phyloP scores from a whole-genome alignment of 2,888 invertebrate genomes.

The Acanthosepion pharaonis region DNA sequence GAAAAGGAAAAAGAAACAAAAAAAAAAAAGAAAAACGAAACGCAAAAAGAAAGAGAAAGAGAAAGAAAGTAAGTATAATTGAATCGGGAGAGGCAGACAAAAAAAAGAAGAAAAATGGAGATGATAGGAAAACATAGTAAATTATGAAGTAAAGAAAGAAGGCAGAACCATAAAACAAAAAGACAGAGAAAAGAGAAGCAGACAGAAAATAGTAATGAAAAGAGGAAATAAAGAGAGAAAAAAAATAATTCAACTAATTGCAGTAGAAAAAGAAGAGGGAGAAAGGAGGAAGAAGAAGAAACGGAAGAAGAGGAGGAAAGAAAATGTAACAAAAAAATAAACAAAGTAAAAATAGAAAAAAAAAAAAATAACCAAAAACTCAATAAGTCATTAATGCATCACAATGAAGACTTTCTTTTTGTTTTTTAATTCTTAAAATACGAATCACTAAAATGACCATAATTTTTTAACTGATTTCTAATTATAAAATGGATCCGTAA shows the following conservation, averaged over 20 bases:
- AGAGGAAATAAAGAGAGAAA: no score
- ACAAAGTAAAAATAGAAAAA: neutral
- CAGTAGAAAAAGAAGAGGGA: neutral
- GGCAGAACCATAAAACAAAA: neutral
- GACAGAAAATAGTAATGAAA: neutral
- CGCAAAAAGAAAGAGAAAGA: neutral
- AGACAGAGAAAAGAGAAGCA: neutral
- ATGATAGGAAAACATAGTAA: no score
- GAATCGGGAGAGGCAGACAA: no score
- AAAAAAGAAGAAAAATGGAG: no score
- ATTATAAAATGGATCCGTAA: constrained; percentile 14
- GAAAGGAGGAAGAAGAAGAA: no score
- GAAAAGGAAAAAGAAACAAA: no score
- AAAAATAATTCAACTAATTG: neutral
- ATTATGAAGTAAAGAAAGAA: no score
- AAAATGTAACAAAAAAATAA: neutral
- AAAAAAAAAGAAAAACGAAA: neutral
- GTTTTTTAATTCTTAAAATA: neutral
- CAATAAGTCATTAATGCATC: neutral
- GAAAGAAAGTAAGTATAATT: neutral
- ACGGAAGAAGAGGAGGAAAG: no score
- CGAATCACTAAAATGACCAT: neutral
- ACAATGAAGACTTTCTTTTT: neutral
- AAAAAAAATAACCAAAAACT: neutral
- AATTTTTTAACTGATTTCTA: neutral